Conservation (phyloP, 2,797 vertebrate species). For the Liasis olivaceus region DNA sequence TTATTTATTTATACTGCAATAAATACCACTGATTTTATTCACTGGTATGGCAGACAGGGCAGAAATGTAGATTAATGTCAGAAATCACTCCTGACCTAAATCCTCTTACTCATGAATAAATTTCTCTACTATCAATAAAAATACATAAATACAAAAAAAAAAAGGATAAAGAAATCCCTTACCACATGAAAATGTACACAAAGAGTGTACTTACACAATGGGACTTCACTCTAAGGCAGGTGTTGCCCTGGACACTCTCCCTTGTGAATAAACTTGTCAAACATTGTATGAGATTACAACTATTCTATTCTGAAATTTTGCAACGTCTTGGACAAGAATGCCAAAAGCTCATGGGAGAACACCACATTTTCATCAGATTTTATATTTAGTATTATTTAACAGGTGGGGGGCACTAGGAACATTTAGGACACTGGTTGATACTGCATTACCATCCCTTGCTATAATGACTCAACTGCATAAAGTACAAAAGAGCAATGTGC, state of each 20-base stretch:
- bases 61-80: conserved; percentile 38
- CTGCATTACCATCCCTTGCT: not conserved
- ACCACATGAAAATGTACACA: conserved; percentile 34
- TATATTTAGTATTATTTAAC: not conserved
- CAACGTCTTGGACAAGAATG: not conserved
- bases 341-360: not conserved
- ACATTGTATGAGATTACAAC: not conserved
- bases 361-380: not conserved
- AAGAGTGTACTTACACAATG: not conserved
- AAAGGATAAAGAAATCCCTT: not conserved
- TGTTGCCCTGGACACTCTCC: not conserved
- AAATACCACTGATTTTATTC: conserved; percentile 38
- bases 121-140: not conserved
- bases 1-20: conserved; percentile 63
- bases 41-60: not conserved
- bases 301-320: not conserved
- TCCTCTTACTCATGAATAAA: conserved; percentile 17
- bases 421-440: not conserved
- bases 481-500: not conserved
- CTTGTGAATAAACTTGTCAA: not conserved
- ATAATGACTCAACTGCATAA: not conserved
- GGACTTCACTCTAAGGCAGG: not conserved
- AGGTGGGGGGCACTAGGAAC: not conserved
- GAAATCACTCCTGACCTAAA: not conserved
- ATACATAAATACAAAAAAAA: not conserved